Evolutionary conservation across 2,113 vertebrate genomes (phyloP), one percentile per base, ranked within the genome.

Genomic region (Catharus bicknelli): DNA sequence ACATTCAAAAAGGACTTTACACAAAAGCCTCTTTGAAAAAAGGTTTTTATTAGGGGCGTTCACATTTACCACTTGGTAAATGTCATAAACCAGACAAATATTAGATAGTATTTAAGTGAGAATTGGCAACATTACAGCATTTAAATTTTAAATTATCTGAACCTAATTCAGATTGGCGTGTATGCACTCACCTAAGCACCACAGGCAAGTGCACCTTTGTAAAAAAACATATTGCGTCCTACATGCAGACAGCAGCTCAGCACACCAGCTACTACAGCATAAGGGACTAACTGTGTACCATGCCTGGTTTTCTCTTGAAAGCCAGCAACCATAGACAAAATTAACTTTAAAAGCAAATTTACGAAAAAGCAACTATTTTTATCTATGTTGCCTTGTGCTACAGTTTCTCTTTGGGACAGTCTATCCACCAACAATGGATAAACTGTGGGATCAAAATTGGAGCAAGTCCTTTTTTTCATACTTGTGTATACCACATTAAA

Each of bases 251-350:
- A 58, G 47, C 40, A 57, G 34, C 21, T 73, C 36, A 76, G 45
- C 15, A 42, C 40, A 75, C 13, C 53, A 55, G 13, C 21, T 19
- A 40, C 40, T 21, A 45, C 5, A 40, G 26, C 0, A 0, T 18
- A 85, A 70, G 22, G 6, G 7, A 82, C 5, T 36, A 77, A 50
- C 11, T 29, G 34, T 4, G 34, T 12, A 48, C 47, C 12, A 16
- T 34, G 23, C 1, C 3, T 48, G 18, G 22, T 25, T n/a, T 53
- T 20, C 34, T 18, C 29, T n/a, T 47, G 16, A 75, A 64, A 83
- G 10, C 7, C 59, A 69, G 30, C 15, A 73, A 50, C 7, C 10
- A 76, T 1, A 34, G 58, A 50, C 18, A 77, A 91, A 94, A 53
- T 7, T 42, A 76, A 64, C 22, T 34, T 48, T 4, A 32, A 69